Percentiles rank a stretch among this genome's conserved stretches.
These are phyloP conservation scores for Psylliodes chrysocephalus DNA, from an alignment of 2,888 invertebrate genomes.

Conservation along the genomic window DNA sequence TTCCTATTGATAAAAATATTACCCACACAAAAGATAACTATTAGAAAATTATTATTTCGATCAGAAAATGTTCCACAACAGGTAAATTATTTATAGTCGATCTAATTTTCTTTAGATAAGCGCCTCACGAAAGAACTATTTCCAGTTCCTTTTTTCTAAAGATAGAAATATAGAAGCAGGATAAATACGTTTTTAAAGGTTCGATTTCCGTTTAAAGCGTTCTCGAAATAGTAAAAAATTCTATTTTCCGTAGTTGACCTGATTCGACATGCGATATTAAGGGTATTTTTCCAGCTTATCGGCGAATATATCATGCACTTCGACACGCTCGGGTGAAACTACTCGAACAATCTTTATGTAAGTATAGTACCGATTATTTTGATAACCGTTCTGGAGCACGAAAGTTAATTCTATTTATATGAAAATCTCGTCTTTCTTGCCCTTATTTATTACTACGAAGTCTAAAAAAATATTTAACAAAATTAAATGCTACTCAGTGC, in stretches of 20 bases:
- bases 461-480: too few species aligned
- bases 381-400: background rate
- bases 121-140: background rate
- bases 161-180: background rate
- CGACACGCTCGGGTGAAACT: constrained; percentile 5
- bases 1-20: too few species aligned
- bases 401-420: background rate
- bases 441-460: too few species aligned
- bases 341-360: background rate
- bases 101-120: background rate
- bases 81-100: too few species aligned
- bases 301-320: background rate
- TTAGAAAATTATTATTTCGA: too few species aligned
- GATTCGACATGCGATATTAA: constrained; percentile 24
- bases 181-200: constrained; percentile 2
- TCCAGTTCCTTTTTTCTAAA: background rate
- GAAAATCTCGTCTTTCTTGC: too few species aligned
- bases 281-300: background rate
- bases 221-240: constrained; percentile 25
- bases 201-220: constrained; percentile 16
- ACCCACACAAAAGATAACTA: too few species aligned
- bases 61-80: too few species aligned
- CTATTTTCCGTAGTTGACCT: constrained; percentile 20
- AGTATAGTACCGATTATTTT: background rate
- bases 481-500: too few species aligned